Conservation (phyloP, 2,888 invertebrate species). For the Coecobrya sp. region DNA sequence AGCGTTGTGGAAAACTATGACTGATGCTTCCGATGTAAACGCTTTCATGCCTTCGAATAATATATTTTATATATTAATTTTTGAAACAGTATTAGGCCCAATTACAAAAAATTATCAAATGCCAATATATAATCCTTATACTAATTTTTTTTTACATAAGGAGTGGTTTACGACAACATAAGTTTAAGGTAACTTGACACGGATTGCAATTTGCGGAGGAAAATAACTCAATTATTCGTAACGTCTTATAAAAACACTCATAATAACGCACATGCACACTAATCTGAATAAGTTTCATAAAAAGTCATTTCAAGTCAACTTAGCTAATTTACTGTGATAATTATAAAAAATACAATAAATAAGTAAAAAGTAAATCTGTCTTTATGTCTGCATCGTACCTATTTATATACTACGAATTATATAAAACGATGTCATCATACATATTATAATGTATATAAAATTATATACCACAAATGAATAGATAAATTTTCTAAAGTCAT, state of each 20-base stretch:
- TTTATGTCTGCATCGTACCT: neutral
- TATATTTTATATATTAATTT: too few relatives aligned
- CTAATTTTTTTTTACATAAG: neutral
- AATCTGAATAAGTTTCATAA: neutral
- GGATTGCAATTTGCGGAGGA: neutral
- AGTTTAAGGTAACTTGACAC: constrained; percentile 14
- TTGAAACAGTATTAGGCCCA: too few relatives aligned
- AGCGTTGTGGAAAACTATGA: too few relatives aligned
- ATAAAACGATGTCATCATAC: neutral
- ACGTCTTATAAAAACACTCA: neutral
- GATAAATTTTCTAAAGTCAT: neutral
- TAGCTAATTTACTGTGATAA: neutral
- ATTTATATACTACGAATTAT: neutral
- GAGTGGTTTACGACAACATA: neutral
- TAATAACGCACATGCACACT: neutral
- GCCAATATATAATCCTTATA: too few relatives aligned
- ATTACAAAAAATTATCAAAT: too few relatives aligned
- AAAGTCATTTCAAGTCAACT: constrained; percentile 49
- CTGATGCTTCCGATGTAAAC: too few relatives aligned
- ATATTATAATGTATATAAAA: neutral
- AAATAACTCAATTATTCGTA: neutral
- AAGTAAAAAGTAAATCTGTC: constrained; percentile 23
- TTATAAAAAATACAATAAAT: constrained; percentile 39
- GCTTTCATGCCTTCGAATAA: too few relatives aligned
- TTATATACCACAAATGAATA: too few relatives aligned